Evolutionary conservation across 2,797 vertebrate genomes (phyloP).

Genomic region (Meda fulgida): DNA sequence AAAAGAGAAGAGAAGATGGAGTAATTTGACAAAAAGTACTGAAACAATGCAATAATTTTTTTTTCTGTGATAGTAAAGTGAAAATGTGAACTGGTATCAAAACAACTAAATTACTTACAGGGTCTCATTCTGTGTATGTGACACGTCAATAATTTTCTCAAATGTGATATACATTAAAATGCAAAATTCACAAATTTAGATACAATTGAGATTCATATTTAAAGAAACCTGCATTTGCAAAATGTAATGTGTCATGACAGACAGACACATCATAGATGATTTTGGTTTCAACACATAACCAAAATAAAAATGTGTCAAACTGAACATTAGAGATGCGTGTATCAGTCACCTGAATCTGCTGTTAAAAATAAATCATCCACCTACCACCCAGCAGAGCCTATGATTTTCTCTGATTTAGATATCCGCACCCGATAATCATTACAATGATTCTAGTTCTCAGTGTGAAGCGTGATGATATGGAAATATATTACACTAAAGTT

Average conservation of each 20-base stretch:
- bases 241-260: not conserved
- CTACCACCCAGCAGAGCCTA: not conserved
- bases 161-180: not conserved
- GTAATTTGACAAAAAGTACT: slow-evolving; percentile 1
- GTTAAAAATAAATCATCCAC: not conserved
- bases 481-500: no score
- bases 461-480: not conserved
- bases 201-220: not conserved
- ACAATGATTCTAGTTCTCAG: not conserved
- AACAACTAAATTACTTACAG: slow-evolving; percentile 34
- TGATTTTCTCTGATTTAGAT: not conserved
- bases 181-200: not conserved
- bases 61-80: not conserved
- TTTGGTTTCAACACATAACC: not conserved
- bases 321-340: not conserved
- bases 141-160: not conserved
- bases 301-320: not conserved
- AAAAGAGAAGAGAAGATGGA: not conserved
- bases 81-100: not conserved
- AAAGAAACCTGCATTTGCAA: not conserved
- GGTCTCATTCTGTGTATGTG: not conserved
- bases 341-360: not conserved
- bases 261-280: not conserved
- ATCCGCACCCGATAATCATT: not conserved
- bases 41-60: not conserved